Conservation (phyloP, 2,113 vertebrate genomes). For the Calyptommatus sinebrachiatus region DNA sequence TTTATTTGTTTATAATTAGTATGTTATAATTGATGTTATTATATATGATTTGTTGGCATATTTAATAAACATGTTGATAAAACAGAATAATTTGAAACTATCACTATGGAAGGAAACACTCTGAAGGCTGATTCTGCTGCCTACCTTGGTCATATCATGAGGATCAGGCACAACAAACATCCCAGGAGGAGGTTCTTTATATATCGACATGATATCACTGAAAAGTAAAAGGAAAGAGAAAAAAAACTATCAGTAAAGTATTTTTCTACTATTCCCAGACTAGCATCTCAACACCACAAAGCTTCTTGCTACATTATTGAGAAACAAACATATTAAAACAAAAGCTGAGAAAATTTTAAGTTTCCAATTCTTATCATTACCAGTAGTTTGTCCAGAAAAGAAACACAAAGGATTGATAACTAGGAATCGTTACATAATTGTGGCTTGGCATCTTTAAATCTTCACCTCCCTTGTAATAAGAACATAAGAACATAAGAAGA, state of each 20-base stretch:
- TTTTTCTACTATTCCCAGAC: background rate
- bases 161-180: constrained; percentile 99
- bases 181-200: constrained; percentile 96
- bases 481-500: too few relatives aligned
- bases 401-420: background rate
- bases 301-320: background rate
- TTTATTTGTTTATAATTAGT: too few relatives aligned
- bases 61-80: too few relatives aligned
- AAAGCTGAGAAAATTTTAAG: background rate
- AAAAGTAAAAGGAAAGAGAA: constrained; percentile 28
- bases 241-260: constrained; percentile 10
- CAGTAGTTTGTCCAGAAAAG: background rate
- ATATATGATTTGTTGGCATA: too few relatives aligned
- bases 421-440: background rate
- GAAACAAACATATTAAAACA: background rate
- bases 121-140: constrained; percentile 13
- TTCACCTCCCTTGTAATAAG: background rate
- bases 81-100: too few relatives aligned
- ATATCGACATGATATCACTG: constrained; percentile 99
- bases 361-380: background rate
- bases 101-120: background rate
- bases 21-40: too few relatives aligned
- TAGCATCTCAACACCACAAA: background rate
- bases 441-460: background rate
- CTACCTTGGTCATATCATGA: constrained; percentile 98